A percentile compares a stretch with the other conserved stretches of the same genome.
Conservation (phyloP, 2,113 vertebrate species). For the Rattus norvegicus region DNA sequence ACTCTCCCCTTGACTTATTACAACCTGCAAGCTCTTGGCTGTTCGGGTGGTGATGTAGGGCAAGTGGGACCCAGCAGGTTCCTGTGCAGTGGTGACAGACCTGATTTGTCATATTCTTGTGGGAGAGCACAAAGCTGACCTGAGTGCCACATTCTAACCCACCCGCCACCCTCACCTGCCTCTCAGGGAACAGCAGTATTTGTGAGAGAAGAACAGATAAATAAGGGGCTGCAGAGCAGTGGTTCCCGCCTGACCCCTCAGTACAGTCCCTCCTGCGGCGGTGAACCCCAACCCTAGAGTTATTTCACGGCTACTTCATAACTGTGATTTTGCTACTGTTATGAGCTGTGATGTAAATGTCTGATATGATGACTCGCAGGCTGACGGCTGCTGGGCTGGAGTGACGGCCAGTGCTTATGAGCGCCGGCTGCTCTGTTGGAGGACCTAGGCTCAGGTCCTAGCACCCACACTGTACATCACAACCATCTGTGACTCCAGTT, state of each 20-base stretch:
- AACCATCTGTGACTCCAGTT: background rate
- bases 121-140: background rate
- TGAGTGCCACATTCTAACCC: background rate
- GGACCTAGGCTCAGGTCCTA: background rate
- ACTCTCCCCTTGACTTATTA: background rate
- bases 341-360: background rate
- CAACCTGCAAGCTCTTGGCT: conserved; percentile 26
- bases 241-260: background rate
- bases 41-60: background rate
- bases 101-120: background rate
- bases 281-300: background rate
- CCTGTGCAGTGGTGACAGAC: background rate
- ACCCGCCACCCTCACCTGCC: background rate
- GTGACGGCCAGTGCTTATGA: background rate
- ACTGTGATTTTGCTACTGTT: background rate
- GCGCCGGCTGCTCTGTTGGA: background rate
- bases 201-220: background rate
- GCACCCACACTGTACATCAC: background rate
- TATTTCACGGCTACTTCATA: background rate
- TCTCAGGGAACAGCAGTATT: background rate
- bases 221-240: background rate
- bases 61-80: background rate
- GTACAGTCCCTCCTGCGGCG: no score
- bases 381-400: background rate
- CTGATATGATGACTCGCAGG: background rate